Percentiles rank a stretch among this genome's conserved stretches.
These are phyloP conservation scores for Bubo bubo DNA, from an alignment of 2,113 vertebrate genomes.

Conservation along the genomic window DNA sequence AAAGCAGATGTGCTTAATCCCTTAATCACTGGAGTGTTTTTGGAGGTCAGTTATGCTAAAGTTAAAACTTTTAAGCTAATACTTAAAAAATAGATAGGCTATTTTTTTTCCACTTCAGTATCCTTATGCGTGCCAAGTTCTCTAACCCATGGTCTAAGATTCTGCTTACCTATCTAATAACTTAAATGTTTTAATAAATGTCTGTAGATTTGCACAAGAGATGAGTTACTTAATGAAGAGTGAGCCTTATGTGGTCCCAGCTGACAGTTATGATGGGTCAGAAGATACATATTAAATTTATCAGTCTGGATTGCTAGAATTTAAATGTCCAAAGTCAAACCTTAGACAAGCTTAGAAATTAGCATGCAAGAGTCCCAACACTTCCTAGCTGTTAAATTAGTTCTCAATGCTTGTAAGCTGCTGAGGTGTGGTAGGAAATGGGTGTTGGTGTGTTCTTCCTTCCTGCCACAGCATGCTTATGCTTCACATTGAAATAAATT, in stretches of 20 bases:
- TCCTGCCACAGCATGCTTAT: background rate
- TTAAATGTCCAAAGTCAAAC: background rate
- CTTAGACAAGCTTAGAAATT: background rate
- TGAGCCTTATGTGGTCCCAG: background rate
- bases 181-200: background rate
- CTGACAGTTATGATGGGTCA: background rate
- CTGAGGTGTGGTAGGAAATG: background rate
- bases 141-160: background rate
- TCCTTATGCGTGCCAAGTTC: background rate
- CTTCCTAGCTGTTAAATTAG: background rate
- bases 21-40: conserved; percentile 93
- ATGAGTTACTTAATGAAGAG: background rate
- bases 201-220: background rate
- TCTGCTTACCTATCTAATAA: background rate
- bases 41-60: conserved; percentile 87
- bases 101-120: background rate
- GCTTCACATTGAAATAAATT: background rate
- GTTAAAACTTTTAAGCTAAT: conserved; percentile 41
- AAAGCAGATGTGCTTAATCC: conserved; percentile 94
- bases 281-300: background rate
- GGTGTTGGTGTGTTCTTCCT: background rate
- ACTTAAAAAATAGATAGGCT: background rate
- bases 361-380: background rate
- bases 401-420: background rate
- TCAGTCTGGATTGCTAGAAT: background rate